phyloP scores from a whole-genome alignment of 2,113 vertebrate genomes.

The Gobius niger region DNA sequence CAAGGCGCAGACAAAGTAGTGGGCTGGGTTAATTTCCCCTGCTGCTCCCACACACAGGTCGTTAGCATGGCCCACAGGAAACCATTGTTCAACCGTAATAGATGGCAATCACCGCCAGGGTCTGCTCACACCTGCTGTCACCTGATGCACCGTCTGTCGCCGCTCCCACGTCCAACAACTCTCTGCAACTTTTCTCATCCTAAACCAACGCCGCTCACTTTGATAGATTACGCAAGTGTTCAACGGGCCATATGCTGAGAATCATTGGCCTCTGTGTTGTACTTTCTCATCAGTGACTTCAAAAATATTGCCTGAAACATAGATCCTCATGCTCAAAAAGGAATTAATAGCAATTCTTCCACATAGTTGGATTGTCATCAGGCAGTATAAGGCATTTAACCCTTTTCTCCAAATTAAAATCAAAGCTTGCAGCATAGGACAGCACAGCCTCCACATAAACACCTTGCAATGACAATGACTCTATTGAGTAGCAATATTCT shows the following conservation, averaged over 20 bases:
- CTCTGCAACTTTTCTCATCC: conserved; percentile 8
- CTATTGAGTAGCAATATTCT: too few species aligned
- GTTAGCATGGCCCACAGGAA: conserved; percentile 65
- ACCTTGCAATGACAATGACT: too few species aligned
- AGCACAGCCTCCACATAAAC: too few species aligned
- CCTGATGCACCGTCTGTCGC: conserved; percentile 62
- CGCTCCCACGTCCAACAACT: neutral
- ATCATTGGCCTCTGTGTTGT: neutral
- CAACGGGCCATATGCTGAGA: neutral
- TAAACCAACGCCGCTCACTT: neutral
- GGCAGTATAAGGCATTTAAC: too few species aligned
- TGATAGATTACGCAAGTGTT: conserved; percentile 1
- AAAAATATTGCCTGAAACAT: neutral
- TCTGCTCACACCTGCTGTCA: conserved; percentile 63
- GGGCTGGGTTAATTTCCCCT: conserved; percentile 69
- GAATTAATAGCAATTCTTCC: too few species aligned
- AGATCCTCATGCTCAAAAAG: too few species aligned
- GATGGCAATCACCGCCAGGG: conserved; percentile 68
- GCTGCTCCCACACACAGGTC: conserved; percentile 64
- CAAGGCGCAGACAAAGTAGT: conserved; percentile 42
- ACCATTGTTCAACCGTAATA: conserved; percentile 69
- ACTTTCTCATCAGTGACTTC: neutral
- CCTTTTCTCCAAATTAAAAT: too few species aligned
- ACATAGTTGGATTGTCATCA: too few species aligned
- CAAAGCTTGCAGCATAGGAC: too few species aligned